These are phyloP conservation scores for Alentia gelatinosa DNA, from an alignment of 2,888 invertebrate species.

Conservation along the genomic window DNA sequence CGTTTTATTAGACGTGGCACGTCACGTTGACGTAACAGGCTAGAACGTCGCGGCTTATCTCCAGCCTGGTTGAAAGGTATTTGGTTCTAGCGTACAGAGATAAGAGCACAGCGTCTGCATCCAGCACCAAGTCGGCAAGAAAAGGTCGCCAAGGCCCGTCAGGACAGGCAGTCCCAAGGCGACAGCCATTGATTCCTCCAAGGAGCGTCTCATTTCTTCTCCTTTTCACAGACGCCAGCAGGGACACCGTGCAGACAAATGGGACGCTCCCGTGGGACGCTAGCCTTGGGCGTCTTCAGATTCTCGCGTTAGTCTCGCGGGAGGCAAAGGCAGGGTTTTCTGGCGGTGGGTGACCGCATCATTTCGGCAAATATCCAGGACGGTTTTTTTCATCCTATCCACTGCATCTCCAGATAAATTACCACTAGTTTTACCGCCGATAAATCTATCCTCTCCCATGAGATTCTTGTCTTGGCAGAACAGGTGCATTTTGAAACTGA, in stretches of 20 bases:
- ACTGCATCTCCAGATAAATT: too few species aligned
- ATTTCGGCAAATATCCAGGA: too few species aligned
- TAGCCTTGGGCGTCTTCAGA: neutral
- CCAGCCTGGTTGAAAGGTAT: neutral
- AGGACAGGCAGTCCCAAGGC: neutral
- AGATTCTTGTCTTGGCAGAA: too few species aligned
- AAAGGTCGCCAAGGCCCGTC: neutral
- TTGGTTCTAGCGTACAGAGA: neutral
- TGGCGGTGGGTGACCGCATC: neutral
- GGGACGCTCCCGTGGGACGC: neutral
- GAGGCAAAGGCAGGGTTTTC: neutral
- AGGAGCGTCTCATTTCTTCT: neutral
- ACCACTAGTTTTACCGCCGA: too few species aligned
- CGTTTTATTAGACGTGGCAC: neutral
- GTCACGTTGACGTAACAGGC: neutral
- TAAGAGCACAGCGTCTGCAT: neutral
- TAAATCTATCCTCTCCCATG: too few species aligned
- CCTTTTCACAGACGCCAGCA: neutral
- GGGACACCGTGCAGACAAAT: conserved; percentile 22
- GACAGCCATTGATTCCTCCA: conserved; percentile 3
- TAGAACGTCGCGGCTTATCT: neutral
- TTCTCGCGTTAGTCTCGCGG: neutral
- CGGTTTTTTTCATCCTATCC: too few species aligned
- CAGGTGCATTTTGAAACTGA: too few species aligned
- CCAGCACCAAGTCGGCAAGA: neutral